Evolutionary conservation across 1,140 invertebrate species (phyloP).

Genomic region (Cydia splendana): DNA sequence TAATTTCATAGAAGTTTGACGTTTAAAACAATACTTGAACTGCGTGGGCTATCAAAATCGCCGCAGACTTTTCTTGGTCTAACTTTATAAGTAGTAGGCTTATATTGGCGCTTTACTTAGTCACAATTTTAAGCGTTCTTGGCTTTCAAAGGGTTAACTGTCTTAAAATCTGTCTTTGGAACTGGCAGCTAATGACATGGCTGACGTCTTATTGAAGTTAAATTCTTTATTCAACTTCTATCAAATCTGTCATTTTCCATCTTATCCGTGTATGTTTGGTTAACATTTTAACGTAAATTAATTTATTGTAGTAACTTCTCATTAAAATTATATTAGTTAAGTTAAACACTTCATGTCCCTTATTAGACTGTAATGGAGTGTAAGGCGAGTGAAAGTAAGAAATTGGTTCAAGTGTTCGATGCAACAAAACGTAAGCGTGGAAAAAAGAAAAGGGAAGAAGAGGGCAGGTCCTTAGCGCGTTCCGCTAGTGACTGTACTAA

Average conservation of each 20-base stretch:
- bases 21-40: too few species aligned
- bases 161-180: neutral
- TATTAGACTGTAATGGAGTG: conserved; percentile 63
- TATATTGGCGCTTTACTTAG: too few species aligned
- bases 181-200: conserved; percentile 42
- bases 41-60: too few species aligned
- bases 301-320: conserved; percentile 44
- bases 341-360: conserved; percentile 41
- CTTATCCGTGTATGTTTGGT: conserved; percentile 54
- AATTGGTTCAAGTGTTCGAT: conserved; percentile 73
- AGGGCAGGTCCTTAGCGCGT: conserved; percentile 61
- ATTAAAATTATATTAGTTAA: neutral
- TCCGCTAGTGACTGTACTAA: conserved; percentile 58
- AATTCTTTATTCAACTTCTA: conserved; percentile 49
- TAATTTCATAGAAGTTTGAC: too few species aligned
- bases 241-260: conserved; percentile 42
- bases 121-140: too few species aligned
- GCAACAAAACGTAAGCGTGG: conserved; percentile 64
- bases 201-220: conserved; percentile 28
- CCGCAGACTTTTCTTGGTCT: too few species aligned
- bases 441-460: conserved; percentile 56
- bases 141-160: too few species aligned
- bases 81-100: too few species aligned
- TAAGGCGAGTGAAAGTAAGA: conserved; percentile 72
- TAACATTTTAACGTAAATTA: conserved; percentile 53